phyloP scores from a whole-genome alignment of 2,113 vertebrate species.

The Formicarius rufipectus region DNA sequence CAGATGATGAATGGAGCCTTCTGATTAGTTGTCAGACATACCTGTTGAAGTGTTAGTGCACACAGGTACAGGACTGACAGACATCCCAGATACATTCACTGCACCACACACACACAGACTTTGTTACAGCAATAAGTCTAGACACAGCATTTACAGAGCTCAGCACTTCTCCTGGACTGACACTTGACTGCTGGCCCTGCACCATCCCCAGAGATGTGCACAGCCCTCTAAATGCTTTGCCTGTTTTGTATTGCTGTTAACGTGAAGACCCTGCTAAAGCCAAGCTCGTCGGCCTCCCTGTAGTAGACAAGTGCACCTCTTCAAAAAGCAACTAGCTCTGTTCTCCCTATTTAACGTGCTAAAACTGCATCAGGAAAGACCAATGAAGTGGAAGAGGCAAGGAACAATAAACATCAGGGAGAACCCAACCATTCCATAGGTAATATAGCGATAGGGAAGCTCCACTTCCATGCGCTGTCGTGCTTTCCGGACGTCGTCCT shows the following conservation, averaged over 20 bases:
- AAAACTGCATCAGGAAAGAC: conserved; percentile 78
- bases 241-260: conserved; percentile 49
- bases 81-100: conserved; percentile 56
- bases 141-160: conserved; percentile 64
- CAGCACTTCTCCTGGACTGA: conserved; percentile 27
- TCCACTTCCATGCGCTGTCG: conserved; percentile 94
- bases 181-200: background rate
- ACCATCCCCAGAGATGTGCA: conserved; percentile 39
- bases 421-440: conserved; percentile 89
- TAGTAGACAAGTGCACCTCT: conserved; percentile 41
- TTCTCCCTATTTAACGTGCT: background rate
- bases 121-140: conserved; percentile 44
- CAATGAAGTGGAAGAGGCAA: conserved; percentile 78
- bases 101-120: conserved; percentile 23
- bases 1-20: conserved; percentile 43
- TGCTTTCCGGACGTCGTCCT: conserved; percentile 80
- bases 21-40: conserved; percentile 50
- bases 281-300: conserved; percentile 14
- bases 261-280: conserved; percentile 59
- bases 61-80: conserved; percentile 53
- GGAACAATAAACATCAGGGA: conserved; percentile 86
- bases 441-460: conserved; percentile 94
- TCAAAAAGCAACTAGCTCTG: conserved; percentile 31
- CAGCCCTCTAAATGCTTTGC: conserved; percentile 63
- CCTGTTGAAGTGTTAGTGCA: conserved; percentile 16